These are phyloP conservation scores for Sebastes hubbsi DNA, from an alignment of 2,797 vertebrate genomes.

Conservation along the genomic window DNA sequence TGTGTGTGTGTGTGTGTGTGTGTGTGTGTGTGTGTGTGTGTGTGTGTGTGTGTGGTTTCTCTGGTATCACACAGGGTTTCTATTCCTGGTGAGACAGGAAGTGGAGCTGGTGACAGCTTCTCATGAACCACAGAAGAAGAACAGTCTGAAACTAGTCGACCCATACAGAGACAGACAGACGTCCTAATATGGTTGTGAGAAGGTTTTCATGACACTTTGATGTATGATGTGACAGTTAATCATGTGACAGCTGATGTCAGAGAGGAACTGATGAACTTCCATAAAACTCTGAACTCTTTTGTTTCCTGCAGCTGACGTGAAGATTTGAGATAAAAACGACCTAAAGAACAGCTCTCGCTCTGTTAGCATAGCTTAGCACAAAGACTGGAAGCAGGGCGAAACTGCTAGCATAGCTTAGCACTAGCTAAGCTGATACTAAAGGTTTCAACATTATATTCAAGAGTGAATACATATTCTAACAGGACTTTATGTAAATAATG, in stretches of 20 bases:
- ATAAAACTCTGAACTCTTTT: neutral
- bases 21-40: neutral
- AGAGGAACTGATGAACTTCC: neutral
- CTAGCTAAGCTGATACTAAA: too few relatives aligned
- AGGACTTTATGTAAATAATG: too few relatives aligned
- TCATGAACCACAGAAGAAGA: neutral
- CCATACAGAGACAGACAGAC: neutral
- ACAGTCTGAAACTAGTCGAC: neutral
- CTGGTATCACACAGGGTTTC: neutral
- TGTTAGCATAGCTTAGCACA: neutral
- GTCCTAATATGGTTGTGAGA: slow-evolving; percentile 29
- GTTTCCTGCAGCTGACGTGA: neutral
- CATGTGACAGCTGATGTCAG: neutral
- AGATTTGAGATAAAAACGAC: neutral
- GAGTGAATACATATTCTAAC: too few relatives aligned
- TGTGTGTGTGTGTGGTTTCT: neutral
- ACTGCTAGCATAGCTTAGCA: neutral
- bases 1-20: neutral
- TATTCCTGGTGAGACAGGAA: slow-evolving; percentile 44
- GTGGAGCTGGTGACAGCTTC: neutral
- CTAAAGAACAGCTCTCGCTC: neutral
- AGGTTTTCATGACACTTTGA: neutral
- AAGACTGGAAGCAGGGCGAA: neutral
- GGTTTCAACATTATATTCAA: too few relatives aligned
- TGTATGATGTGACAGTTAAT: neutral